A percentile compares a stretch with the other conserved stretches of the same genome.
These are phyloP conservation scores for Bradypus variegatus DNA, from an alignment of 2,797 vertebrate genomes.

Conservation along the genomic window DNA sequence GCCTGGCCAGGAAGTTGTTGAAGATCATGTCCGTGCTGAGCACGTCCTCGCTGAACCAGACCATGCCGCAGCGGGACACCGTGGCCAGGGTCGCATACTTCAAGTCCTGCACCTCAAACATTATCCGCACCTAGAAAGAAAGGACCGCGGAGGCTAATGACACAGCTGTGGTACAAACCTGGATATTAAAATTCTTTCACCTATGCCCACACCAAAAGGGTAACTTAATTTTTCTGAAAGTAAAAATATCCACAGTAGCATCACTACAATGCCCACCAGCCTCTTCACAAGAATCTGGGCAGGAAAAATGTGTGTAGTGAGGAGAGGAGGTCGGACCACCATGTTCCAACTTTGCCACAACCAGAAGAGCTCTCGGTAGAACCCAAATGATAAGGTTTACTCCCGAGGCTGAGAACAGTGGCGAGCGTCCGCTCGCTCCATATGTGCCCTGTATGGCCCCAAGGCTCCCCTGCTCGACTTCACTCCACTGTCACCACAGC, in stretches of 20 bases:
- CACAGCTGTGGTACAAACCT: rapidly evolving
- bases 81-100: constrained; percentile 98
- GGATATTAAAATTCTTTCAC: neutral
- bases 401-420: rapidly evolving
- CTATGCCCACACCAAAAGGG: neutral
- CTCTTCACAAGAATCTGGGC: too few relatives aligned
- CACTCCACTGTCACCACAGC: neutral
- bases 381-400: rapidly evolving
- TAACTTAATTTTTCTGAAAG: neutral
- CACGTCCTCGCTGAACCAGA: constrained; percentile 99
- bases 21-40: constrained; percentile 99
- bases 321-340: neutral
- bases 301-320: too few relatives aligned
- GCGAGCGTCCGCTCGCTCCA: too few relatives aligned
- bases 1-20: constrained; percentile 93
- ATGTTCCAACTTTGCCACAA: neutral
- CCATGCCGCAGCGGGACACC: constrained; percentile 98
- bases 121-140: constrained; percentile 87
- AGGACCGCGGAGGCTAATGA: neutral
- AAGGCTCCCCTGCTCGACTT: rapidly evolving
- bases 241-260: rapidly evolving
- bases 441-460: rapidly evolving
- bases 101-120: constrained; percentile 99
- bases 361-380: rapidly evolving
- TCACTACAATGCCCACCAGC: too few relatives aligned